Conservation (phyloP, 2,113 vertebrate species). For the Chionodraco myersi region DNA sequence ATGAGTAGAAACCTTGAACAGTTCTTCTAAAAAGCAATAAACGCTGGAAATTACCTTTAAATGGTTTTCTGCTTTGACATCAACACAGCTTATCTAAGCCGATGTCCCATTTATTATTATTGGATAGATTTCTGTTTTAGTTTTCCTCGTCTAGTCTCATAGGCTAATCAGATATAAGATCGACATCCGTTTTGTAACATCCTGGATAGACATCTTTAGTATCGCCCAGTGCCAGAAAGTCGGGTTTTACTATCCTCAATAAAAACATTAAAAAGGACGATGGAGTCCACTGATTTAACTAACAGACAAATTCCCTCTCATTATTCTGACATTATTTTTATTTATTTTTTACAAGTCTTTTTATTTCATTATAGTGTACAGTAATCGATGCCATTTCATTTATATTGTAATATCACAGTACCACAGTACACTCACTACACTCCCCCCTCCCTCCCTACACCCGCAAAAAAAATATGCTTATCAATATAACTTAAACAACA, state of each 20-base stretch:
- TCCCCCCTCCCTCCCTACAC: too few species aligned
- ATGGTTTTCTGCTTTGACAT: background rate
- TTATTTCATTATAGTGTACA: too few species aligned
- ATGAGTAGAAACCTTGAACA: background rate
- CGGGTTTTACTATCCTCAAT: conserved; percentile 12
- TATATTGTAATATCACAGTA: too few species aligned
- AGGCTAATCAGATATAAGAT: conserved; percentile 5
- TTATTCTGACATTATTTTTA: conserved; percentile 15
- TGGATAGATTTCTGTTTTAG: conserved; percentile 2
- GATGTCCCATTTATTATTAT: conserved; percentile 12
- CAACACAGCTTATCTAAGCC: background rate
- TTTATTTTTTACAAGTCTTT: too few species aligned
- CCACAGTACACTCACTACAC: too few species aligned
- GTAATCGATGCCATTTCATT: too few species aligned
- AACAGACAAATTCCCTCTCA: conserved; percentile 11
- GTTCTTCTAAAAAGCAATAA: conserved; percentile 12
- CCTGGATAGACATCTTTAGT: conserved; percentile 17
- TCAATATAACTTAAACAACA: too few species aligned
- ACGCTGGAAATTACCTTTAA: background rate
- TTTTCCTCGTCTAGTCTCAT: conserved; percentile 12
- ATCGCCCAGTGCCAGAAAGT: background rate
- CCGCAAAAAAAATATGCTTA: too few species aligned
- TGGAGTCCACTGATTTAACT: conserved; percentile 27
- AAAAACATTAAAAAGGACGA: conserved; percentile 33
- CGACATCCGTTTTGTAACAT: conserved; percentile 22